These are phyloP conservation scores for Clarias batrachus DNA, from an alignment of 2,113 vertebrate species.

Conservation along the genomic window DNA sequence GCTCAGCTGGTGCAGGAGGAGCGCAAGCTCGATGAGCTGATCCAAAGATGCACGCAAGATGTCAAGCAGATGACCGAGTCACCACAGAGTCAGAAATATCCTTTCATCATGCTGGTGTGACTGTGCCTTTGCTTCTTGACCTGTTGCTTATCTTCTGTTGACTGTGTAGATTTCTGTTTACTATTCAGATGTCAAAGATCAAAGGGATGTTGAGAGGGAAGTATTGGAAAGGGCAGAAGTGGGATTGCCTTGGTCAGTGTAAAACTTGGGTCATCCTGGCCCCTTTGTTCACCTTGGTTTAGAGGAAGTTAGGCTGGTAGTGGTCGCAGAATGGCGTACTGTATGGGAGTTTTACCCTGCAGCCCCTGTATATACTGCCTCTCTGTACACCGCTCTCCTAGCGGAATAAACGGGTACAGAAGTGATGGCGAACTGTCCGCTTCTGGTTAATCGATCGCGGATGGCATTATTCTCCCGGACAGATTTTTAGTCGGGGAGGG, in stretches of 20 bases:
- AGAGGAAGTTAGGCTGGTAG: too few species aligned
- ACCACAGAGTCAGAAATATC: constrained; percentile 87
- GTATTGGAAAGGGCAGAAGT: not conserved
- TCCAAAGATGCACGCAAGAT: constrained; percentile 81
- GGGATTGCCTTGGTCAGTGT: not conserved
- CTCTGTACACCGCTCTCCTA: too few species aligned
- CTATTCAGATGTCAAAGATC: not conserved
- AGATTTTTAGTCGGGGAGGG: too few species aligned
- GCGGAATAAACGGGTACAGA: too few species aligned
- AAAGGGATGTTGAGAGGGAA: not conserved
- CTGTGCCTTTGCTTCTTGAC: not conserved
- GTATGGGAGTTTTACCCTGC: too few species aligned
- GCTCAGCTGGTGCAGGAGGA: constrained; percentile 77
- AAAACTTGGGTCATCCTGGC: too few species aligned
- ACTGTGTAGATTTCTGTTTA: not conserved
- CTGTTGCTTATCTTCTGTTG: not conserved
- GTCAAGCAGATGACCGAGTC: constrained; percentile 84
- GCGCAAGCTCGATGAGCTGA: constrained; percentile 85
- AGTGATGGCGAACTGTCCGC: too few species aligned
- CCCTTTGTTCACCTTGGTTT: too few species aligned
- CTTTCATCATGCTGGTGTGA: not conserved
- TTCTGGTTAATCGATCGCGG: too few species aligned
- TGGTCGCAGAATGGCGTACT: too few species aligned
- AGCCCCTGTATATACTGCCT: too few species aligned
- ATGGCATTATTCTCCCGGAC: too few species aligned